Base-by-base conservation (phyloP, 2,888 invertebrate genomes). In the Uropetala carovei region DNA sequence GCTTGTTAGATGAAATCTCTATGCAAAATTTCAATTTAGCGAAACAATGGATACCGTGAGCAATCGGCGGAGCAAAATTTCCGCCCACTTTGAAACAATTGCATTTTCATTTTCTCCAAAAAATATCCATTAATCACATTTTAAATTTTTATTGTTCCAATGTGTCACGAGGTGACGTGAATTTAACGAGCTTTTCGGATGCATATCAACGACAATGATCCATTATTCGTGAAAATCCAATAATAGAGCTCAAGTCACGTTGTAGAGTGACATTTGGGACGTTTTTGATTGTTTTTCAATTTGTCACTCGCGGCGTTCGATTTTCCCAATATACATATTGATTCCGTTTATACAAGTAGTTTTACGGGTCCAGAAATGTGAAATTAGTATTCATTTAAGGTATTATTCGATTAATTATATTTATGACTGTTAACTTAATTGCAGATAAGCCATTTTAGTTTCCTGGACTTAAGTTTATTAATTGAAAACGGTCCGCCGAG, bases 111-210 rank as follows among this genome's bases (percentile, higher is more conserved):
- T 43, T 43, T 43, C 43, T 1, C 5, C 43, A 43, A 43, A 43
- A 43, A 43, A 68, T 18, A 68, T 68, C 68, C 68, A 68, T 68
- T 68, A 68, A 68, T 68, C 68, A 68, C 68, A 68, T 68, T 68
- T n/a, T 68, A 10, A 68, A 18, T 43, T 3, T 43, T 18, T 18
- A 68, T 68, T 68, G 68, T 9, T 68, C 68, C 68, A 68, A 68
- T 68, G 9, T 68, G 68, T 68, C 68, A n/a, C 68, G 18, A n/a
- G 16, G 9, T 68, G 68, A 68, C 68, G n/a, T n/a, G 18, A 68
- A n/a, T 68, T 18, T 22, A n/a, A 68, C 68, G 18, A 18, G n/a
- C 22, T 14, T 22, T 75, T 22, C 11, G 13, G 22, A 4, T 27
- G 75, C 1, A 14, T 75, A 22, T 75, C 75, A 68, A 68, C 22